A percentile compares a stretch with the other conserved stretches of the same genome.
These are phyloP conservation scores for Drosophila buzzatii DNA, from an alignment of 2,888 invertebrate genomes.

Conservation along the genomic window DNA sequence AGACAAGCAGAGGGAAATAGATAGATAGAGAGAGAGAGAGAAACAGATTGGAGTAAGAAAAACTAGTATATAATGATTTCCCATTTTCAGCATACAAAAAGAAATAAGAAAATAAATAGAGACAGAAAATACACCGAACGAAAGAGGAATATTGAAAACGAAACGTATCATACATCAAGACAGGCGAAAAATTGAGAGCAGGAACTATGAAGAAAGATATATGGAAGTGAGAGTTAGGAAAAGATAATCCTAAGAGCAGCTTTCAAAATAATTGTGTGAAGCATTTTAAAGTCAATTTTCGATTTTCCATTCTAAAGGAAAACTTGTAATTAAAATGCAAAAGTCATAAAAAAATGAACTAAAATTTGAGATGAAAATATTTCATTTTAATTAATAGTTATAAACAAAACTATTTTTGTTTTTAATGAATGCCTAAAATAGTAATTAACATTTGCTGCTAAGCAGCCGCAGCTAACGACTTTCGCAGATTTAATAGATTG, in stretches of 20 bases:
- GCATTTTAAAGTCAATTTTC: background rate
- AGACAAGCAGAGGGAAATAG: background rate
- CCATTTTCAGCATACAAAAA: too few relatives aligned
- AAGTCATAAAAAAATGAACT: background rate
- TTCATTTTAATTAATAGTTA: background rate
- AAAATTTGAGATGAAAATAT: too few relatives aligned
- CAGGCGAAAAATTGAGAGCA: too few relatives aligned
- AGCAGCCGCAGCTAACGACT: constrained; percentile 16
- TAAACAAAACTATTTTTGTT: background rate
- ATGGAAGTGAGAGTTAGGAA: background rate
- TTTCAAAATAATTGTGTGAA: background rate
- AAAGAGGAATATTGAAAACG: background rate
- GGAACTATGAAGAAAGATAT: background rate
- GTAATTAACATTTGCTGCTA: background rate
- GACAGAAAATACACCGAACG: background rate
- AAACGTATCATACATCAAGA: too few relatives aligned
- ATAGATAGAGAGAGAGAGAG: background rate
- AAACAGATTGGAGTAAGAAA: too few relatives aligned
- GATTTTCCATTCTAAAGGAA: background rate
- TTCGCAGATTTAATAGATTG: background rate
- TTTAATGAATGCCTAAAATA: background rate
- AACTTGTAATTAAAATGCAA: background rate
- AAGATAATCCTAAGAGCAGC: background rate
- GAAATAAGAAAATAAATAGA: too few relatives aligned
- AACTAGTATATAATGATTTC: too few relatives aligned